Conservation (phyloP, 2,113 vertebrate genomes). For the Dipodomys spectabilis region DNA sequence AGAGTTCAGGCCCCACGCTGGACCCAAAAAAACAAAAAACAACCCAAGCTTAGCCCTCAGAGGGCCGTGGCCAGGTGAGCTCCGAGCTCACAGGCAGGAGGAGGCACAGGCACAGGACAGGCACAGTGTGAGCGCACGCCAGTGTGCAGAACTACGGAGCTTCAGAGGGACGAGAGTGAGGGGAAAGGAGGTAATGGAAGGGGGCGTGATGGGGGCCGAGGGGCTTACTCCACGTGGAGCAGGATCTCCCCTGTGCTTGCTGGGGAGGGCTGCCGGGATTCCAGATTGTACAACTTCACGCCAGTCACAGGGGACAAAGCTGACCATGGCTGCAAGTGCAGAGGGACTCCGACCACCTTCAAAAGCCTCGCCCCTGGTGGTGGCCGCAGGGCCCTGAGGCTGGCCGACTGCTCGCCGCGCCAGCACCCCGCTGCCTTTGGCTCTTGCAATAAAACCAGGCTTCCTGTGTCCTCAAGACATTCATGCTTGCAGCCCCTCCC, state of each 20-base stretch:
- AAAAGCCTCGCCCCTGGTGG: not conserved
- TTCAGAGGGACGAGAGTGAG: too few species aligned
- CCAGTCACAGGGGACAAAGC: not conserved
- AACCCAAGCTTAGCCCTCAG: not conserved
- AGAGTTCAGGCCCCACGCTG: too few species aligned
- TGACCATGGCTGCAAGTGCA: fast-evolving
- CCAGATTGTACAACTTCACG: fast-evolving
- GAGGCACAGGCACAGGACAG: too few species aligned
- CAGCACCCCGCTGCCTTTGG: not conserved
- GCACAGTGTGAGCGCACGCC: too few species aligned
- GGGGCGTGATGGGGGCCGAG: too few species aligned
- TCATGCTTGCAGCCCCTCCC: not conserved
- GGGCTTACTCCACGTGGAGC: fast-evolving
- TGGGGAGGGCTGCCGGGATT: too few species aligned
- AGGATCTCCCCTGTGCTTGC: fast-evolving
- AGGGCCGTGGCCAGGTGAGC: not conserved
- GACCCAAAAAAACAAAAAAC: too few species aligned
- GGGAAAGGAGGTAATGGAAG: too few species aligned
- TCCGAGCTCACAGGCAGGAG: not conserved
- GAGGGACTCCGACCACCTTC: not conserved
- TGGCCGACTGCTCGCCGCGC: not conserved
- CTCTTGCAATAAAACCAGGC: not conserved
- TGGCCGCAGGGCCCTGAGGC: too few species aligned
- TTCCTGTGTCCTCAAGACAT: not conserved
- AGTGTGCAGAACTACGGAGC: too few species aligned